Conservation (phyloP, 2,888 invertebrate genomes). For the Ametastegia equiseti region DNA sequence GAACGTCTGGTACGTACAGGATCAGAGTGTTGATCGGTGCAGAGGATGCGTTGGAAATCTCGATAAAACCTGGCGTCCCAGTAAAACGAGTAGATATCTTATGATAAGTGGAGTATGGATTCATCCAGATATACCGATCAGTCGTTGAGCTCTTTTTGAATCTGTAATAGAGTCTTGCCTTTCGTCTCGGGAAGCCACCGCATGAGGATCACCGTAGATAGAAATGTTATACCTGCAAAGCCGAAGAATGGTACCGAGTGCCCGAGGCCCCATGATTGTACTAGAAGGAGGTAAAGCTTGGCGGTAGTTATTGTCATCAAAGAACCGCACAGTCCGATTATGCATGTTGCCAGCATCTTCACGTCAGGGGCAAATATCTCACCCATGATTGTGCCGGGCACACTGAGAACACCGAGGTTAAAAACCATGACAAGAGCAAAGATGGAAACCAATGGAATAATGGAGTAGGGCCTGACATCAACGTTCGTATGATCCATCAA, state of each 20-base stretch:
- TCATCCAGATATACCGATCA: conserved; percentile 41
- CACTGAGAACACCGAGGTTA: conserved; percentile 58
- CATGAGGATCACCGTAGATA: conserved; percentile 52
- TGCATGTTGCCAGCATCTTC: conserved; percentile 59
- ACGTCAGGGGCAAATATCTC: conserved; percentile 63
- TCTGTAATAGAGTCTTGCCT: conserved; percentile 63
- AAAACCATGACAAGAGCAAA: conserved; percentile 58
- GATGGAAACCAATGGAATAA: conserved; percentile 56
- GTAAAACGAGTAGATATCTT: background rate
- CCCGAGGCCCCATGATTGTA: conserved; percentile 59
- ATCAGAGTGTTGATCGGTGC: background rate
- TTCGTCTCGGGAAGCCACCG: conserved; percentile 63
- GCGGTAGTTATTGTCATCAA: conserved; percentile 49
- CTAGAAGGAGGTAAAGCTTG: conserved; percentile 61
- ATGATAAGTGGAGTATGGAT: background rate
- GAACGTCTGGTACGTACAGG: background rate
- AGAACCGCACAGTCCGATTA: conserved; percentile 54
- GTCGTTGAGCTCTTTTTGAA: conserved; percentile 60
- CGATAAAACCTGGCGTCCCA: background rate
- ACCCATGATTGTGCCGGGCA: conserved; percentile 59
- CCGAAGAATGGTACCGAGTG: conserved; percentile 61
- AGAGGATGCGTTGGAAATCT: background rate
- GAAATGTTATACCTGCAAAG: conserved; percentile 53
- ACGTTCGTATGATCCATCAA: conserved; percentile 55
- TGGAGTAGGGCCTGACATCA: conserved; percentile 55